phyloP scores from a whole-genome alignment of 2,888 invertebrate species.

The Acanthosoma haemorrhoidale region DNA sequence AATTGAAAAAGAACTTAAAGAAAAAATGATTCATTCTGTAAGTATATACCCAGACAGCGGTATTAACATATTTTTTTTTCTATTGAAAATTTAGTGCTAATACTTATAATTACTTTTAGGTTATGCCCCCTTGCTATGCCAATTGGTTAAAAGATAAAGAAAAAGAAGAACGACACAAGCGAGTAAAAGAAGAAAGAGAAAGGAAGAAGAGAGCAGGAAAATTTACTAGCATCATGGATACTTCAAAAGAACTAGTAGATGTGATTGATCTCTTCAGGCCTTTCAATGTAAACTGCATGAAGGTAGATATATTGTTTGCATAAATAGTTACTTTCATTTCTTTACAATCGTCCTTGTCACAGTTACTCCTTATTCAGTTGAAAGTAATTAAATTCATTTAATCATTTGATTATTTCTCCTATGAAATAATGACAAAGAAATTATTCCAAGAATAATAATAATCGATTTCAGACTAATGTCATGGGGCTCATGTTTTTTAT shows the following conservation, averaged over 20 bases:
- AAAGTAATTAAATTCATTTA: too few relatives aligned
- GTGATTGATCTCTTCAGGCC: slow-evolving; percentile 80
- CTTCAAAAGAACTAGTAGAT: slow-evolving; percentile 29
- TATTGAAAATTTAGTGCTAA: neutral
- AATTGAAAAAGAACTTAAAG: slow-evolving; percentile 88
- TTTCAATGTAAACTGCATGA: slow-evolving; percentile 96
- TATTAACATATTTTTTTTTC: neutral
- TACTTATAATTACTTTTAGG: slow-evolving; percentile 44
- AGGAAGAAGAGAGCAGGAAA: slow-evolving; percentile 46
- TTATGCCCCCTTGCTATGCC: slow-evolving; percentile 93
- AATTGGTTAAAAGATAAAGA: slow-evolving; percentile 60
- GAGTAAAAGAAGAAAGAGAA: neutral
- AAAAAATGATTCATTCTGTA: slow-evolving; percentile 89
- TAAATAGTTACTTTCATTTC: too few relatives aligned
- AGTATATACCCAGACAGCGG: too few relatives aligned
- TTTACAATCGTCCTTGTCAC: too few relatives aligned
- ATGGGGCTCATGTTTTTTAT: too few relatives aligned
- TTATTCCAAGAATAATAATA: too few relatives aligned
- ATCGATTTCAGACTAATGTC: too few relatives aligned
- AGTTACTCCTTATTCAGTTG: too few relatives aligned
- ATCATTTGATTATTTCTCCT: too few relatives aligned
- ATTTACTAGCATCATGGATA: neutral
- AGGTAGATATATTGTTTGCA: too few relatives aligned
- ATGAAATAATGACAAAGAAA: too few relatives aligned
- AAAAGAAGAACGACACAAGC: slow-evolving; percentile 1